Evolutionary conservation across 2,888 invertebrate species (phyloP).

Genomic region (Vesta saturnalis): DNA sequence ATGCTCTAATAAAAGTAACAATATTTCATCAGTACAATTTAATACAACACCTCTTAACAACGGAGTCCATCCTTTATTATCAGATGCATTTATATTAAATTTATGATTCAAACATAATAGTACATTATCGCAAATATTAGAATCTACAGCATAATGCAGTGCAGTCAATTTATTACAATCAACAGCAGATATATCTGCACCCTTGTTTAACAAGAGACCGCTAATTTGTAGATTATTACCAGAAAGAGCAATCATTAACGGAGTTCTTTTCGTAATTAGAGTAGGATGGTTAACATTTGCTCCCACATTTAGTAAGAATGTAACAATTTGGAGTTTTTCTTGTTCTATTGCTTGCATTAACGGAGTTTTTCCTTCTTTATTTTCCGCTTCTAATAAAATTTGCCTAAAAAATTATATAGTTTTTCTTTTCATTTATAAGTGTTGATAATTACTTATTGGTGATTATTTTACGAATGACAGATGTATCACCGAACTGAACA

Average conservation of each 20-base stretch:
- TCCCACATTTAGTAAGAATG: constrained; percentile 62
- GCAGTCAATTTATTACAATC: constrained; percentile 65
- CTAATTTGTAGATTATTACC: constrained; percentile 56
- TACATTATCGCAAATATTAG: constrained; percentile 57
- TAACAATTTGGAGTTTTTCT: constrained; percentile 61
- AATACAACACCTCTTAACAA: constrained; percentile 66
- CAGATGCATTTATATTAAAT: constrained; percentile 59
- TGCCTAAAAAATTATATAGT: constrained; percentile 56
- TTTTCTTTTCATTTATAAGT: neutral
- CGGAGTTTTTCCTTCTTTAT: constrained; percentile 65
- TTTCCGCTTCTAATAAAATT: constrained; percentile 62
- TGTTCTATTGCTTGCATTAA: constrained; percentile 65
- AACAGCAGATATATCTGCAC: constrained; percentile 58
- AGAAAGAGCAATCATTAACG: constrained; percentile 65
- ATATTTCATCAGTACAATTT: constrained; percentile 59
- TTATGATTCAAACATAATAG: constrained; percentile 57
- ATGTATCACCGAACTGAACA: constrained; percentile 50
- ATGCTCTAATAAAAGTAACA: constrained; percentile 61
- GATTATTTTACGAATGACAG: constrained; percentile 55
- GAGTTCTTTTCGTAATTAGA: constrained; percentile 60
- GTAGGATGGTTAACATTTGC: constrained; percentile 63
- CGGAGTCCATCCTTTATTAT: constrained; percentile 67
- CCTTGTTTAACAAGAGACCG: constrained; percentile 63
- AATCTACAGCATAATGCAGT: constrained; percentile 68
- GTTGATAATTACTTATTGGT: constrained; percentile 45